Conservation (phyloP, 2,888 invertebrate genomes). For the Zeuzera pyrina region DNA sequence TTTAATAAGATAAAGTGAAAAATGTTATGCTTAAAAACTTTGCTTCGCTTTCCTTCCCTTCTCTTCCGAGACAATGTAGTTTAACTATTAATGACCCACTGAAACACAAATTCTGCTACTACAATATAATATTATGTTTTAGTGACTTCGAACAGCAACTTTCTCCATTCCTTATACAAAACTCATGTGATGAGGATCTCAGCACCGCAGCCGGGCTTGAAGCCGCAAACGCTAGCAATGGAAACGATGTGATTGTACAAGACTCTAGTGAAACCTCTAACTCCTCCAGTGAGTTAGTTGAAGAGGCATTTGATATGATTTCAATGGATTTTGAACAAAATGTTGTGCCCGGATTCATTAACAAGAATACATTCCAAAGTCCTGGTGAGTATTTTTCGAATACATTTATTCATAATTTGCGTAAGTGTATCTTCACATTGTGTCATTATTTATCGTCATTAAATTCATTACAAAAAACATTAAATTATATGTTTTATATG, state of each 20-base stretch:
- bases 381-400: slow-evolving; percentile 36
- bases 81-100: no score
- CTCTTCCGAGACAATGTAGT: no score
- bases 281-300: slow-evolving; percentile 32
- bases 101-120: no score
- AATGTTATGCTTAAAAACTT: no score
- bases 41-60: no score
- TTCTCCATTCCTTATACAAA: slow-evolving; percentile 69
- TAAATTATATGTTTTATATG: no score
- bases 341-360: slow-evolving; percentile 60
- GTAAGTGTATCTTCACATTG: no score
- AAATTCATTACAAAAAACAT: no score
- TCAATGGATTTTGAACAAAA: slow-evolving; percentile 56
- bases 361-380: slow-evolving; percentile 59
- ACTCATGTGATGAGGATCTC: slow-evolving; percentile 51
- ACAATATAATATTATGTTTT: no score
- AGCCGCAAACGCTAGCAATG: slow-evolving; percentile 42
- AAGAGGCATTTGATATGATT: slow-evolving; percentile 50
- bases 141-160: slow-evolving; percentile 73
- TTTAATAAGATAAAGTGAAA: no score
- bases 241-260: slow-evolving; percentile 47
- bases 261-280: slow-evolving; percentile 39
- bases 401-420: no score
- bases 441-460: no score
- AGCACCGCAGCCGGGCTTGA: slow-evolving; percentile 28